phyloP scores from a whole-genome alignment of 2,113 vertebrate genomes.

The Psilopogon haemacephalus region DNA sequence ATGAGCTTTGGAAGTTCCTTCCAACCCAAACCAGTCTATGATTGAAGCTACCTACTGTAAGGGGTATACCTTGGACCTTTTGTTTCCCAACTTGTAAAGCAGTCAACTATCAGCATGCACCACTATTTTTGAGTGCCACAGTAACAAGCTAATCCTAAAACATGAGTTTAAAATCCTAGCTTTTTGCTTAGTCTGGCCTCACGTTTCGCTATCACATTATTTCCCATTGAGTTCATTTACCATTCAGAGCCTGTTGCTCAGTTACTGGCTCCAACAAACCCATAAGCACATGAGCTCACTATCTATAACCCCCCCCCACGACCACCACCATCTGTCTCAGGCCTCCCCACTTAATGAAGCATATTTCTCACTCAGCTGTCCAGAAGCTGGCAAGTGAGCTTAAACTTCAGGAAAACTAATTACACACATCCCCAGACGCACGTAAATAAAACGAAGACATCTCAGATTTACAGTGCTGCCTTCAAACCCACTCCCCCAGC shows the following conservation, averaged over 20 bases:
- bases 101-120: not conserved
- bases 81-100: not conserved
- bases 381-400: conserved; percentile 30
- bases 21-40: too few relatives aligned
- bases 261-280: conserved; percentile 36
- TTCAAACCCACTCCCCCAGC: conserved; percentile 67
- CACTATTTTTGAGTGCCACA: not conserved
- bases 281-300: not conserved
- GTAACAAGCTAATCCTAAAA: not conserved
- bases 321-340: conserved; percentile 65
- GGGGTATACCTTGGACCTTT: not conserved
- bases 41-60: not conserved
- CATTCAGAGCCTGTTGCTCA: not conserved
- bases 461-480: conserved; percentile 68
- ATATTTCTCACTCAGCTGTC: conserved; percentile 59
- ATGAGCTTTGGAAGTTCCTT: too few relatives aligned
- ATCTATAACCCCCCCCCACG: conserved; percentile 24
- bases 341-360: conserved; percentile 27
- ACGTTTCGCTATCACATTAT: not conserved
- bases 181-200: not conserved
- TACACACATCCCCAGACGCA: conserved; percentile 72
- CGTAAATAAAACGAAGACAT: conserved; percentile 79
- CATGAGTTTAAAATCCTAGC: not conserved
- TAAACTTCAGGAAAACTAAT: conserved; percentile 44
- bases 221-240: not conserved